Conservation (phyloP, 1,140 invertebrate genomes). For the Pogonus chalceus region DNA sequence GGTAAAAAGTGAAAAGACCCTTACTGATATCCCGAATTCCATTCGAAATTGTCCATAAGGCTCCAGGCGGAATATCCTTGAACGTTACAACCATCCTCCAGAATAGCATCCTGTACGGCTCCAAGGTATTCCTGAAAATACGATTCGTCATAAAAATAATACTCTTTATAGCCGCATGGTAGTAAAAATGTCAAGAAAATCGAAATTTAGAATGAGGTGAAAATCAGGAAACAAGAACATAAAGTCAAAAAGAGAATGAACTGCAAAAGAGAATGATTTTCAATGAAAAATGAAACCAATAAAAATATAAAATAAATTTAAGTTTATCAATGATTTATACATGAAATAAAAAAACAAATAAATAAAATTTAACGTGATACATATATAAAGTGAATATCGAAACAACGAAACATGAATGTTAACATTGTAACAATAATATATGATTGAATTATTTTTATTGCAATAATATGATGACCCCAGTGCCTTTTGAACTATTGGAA, state of each 20-base stretch:
- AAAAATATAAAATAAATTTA: not conserved
- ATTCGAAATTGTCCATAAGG: constrained; percentile 74
- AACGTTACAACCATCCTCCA: constrained; percentile 50
- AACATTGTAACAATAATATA: too few species aligned
- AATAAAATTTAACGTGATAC: too few species aligned
- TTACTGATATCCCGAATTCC: constrained; percentile 55
- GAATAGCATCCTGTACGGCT: constrained; percentile 52
- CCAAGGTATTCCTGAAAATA: constrained; percentile 49
- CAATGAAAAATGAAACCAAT: not conserved
- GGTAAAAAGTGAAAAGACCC: too few species aligned
- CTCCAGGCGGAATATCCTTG: constrained; percentile 62
- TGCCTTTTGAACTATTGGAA: too few species aligned
- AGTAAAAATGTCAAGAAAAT: not conserved
- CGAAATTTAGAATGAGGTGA: not conserved
- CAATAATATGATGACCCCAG: too few species aligned
- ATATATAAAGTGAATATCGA: too few species aligned
- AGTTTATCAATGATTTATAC: too few species aligned
- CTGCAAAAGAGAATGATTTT: not conserved
- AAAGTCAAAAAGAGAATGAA: not conserved
- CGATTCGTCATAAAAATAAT: constrained; percentile 1
- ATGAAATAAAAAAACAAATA: too few species aligned
- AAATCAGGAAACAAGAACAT: not conserved
- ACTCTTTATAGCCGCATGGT: not conserved
- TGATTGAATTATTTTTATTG: too few species aligned
- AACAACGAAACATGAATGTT: too few species aligned